These are phyloP conservation scores for Dascillus cervinus DNA, from an alignment of 2,888 invertebrate genomes.

Conservation along the genomic window DNA sequence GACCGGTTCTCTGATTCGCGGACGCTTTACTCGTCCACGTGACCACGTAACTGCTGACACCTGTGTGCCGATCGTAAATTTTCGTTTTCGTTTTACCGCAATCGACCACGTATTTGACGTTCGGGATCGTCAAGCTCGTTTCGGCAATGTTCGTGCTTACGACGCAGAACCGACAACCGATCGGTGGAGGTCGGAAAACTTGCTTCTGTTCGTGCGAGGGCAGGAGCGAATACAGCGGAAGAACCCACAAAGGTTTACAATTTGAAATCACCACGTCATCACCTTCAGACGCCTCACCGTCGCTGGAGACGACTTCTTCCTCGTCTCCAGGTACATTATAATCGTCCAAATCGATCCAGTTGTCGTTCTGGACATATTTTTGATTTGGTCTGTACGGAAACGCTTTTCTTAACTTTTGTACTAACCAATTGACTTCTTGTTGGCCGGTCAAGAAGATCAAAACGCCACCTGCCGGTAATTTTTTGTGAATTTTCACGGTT, in stretches of 20 bases:
- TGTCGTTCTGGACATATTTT: too few species aligned
- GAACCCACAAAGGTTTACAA: constrained; percentile 78
- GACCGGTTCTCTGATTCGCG: constrained; percentile 83
- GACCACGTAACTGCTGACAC: constrained; percentile 79
- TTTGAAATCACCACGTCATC: constrained; percentile 40
- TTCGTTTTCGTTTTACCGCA: constrained; percentile 77
- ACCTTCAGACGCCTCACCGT: constrained; percentile 36
- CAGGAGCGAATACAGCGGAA: constrained; percentile 90
- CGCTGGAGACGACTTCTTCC: too few species aligned
- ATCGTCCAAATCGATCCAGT: constrained; percentile 74
- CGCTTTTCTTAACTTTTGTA: constrained; percentile 57
- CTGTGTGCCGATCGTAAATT: constrained; percentile 72
- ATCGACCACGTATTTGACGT: constrained; percentile 91
- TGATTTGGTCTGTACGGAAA: constrained; percentile 51
- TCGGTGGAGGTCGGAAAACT: constrained; percentile 70
- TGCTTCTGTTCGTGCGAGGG: constrained; percentile 71
- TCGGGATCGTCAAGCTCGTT: constrained; percentile 95
- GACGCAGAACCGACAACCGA: constrained; percentile 76
- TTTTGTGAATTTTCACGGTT: constrained; percentile 82
- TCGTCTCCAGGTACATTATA: constrained; percentile 72
- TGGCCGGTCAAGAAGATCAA: constrained; percentile 96
- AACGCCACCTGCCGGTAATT: constrained; percentile 76
- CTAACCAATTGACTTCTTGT: constrained; percentile 73
- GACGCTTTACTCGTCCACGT: constrained; percentile 91
- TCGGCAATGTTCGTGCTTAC: constrained; percentile 98